These are phyloP conservation scores for Drosophila diplacantha DNA, from an alignment of 2,888 invertebrate species.

Conservation along the genomic window DNA sequence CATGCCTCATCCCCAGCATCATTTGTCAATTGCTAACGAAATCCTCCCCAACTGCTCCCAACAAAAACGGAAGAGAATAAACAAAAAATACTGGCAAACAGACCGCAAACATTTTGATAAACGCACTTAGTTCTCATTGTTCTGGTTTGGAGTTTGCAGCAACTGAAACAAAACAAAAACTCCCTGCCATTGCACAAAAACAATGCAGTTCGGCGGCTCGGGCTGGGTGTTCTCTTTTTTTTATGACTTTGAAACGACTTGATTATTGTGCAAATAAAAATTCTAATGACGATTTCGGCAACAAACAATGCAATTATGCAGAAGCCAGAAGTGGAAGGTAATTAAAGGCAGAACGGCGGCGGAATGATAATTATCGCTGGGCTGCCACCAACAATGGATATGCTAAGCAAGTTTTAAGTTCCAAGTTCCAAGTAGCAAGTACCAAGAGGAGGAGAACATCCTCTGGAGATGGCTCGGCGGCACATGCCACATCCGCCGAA, in stretches of 20 bases:
- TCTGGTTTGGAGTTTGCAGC: conserved; percentile 32
- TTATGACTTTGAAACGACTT: conserved; percentile 30
- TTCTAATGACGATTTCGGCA: conserved; percentile 69
- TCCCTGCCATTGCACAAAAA: conserved; percentile 48
- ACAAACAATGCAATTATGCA: conserved; percentile 65
- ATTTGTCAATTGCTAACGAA: conserved; percentile 34
- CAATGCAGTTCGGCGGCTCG: conserved; percentile 48
- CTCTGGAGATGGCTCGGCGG: conserved; percentile 35
- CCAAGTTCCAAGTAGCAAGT: conserved; percentile 15
- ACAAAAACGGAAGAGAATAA: not conserved
- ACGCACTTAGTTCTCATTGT: conserved; percentile 52
- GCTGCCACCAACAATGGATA: conserved; percentile 61
- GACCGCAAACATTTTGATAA: conserved; percentile 61
- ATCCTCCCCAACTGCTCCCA: not conserved
- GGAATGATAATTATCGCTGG: conserved; percentile 61
- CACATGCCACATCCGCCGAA: conserved; percentile 58
- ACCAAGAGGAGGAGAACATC: conserved; percentile 55
- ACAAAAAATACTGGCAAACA: conserved; percentile 48
- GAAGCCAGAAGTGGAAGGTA: conserved; percentile 37
- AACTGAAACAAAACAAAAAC: conserved; percentile 9
- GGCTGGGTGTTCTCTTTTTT: conserved; percentile 30
- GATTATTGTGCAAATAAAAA: conserved; percentile 71
- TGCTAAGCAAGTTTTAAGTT: conserved; percentile 51
- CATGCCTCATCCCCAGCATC: conserved; percentile 11
- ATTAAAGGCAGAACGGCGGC: conserved; percentile 44